Base-by-base conservation (phyloP, 2,797 vertebrate species). In the Peromyscus attwateri region DNA sequence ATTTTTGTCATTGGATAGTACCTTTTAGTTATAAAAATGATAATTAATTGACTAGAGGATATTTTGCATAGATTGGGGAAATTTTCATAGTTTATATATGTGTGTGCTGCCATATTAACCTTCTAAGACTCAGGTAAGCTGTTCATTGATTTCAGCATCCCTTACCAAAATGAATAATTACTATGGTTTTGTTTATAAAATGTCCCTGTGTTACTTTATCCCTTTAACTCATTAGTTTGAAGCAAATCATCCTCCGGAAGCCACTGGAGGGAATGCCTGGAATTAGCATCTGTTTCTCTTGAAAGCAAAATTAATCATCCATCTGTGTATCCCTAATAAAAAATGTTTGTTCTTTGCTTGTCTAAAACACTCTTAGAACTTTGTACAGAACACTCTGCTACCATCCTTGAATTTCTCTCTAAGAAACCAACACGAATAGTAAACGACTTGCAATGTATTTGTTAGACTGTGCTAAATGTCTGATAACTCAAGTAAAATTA, bases 281-380 rank as follows among this genome's bases (percentile, higher is more conserved):
- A 89, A 95, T 95, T 95, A 97, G 76, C 95, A 96, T 97, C 97
- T 97, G 91, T 97, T 98, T 97, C 94, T 96, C 88, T 95, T 97
- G 84, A 94, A 97, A 95, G 70, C 95, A 94, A 91, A 96, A 96
- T 96, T 96, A 96, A 93, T 97, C 96, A 96, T 92, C 87, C 94
- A 94, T 96, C 95, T 97, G 95, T 95, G 91, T 97, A 77, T 96
- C 94, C 90, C 75, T 96, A 96, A 91, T 96, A 93, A 97, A 91
- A 97, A 97, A 92, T 96, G 64, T 98, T 97, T 98, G 97, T 98
- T 97, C 92, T 96, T 92, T 93, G 91, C 77, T 96, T 97, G 95
- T 83, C 34, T 94, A 89, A 97, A 94, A 97, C 77, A 96, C 82
- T 94, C 95, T 97, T 97, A 96, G 96, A 98, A 93, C 84, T 93